Evolutionary conservation across 2,888 invertebrate genomes (phyloP).

Genomic region (Acanthacorydalis orientalis): DNA sequence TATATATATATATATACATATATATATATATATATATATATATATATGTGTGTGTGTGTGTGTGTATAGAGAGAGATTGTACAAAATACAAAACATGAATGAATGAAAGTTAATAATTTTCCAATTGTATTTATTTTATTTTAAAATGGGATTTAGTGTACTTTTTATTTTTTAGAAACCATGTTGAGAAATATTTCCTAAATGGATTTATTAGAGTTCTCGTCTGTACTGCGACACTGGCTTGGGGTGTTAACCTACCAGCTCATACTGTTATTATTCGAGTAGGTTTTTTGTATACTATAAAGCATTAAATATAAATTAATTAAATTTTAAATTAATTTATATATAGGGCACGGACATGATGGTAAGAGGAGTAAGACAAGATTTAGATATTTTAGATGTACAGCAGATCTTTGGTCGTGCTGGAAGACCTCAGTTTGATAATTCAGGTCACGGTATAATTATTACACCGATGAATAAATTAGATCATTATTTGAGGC

Average conservation of each 20-base stretch:
- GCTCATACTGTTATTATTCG: slow-evolving; percentile 95
- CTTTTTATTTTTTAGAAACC: neutral
- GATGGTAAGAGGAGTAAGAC: slow-evolving; percentile 87
- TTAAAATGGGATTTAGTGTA: no score
- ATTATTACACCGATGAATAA: slow-evolving; percentile 91
- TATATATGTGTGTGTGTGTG: no score
- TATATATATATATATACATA: no score
- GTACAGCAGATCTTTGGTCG: slow-evolving; percentile 97
- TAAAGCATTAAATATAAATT: neutral
- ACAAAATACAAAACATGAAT: no score
- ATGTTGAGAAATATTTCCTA: slow-evolving; percentile 76
- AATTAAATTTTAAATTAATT: no score
- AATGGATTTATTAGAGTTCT: slow-evolving; percentile 78
- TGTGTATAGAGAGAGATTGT: no score
- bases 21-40: no score
- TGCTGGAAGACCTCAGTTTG: slow-evolving; percentile 96
- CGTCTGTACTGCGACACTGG: slow-evolving; percentile 93
- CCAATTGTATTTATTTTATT: no score
- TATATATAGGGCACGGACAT: slow-evolving; percentile 89
- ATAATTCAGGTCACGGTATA: slow-evolving; percentile 82
- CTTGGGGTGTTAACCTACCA: slow-evolving; percentile 99
- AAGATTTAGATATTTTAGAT: slow-evolving; percentile 91
- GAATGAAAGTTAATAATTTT: no score
- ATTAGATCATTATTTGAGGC: slow-evolving; percentile 79
- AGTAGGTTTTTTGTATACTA: slow-evolving; percentile 29